Conservation (phyloP, 92 coral and sea anemone genomes). For the Palythoa caribaeorum region DNA sequence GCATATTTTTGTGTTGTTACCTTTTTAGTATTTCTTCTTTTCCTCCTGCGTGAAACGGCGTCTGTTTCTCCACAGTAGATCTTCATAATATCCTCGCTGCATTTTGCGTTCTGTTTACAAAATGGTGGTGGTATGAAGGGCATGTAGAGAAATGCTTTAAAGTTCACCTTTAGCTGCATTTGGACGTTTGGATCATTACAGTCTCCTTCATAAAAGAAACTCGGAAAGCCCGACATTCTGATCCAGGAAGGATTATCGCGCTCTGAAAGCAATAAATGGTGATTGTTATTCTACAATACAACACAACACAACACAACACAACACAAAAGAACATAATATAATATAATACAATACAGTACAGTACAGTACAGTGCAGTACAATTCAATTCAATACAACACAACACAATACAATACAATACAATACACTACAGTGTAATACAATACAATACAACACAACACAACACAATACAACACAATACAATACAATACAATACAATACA, state of each 20-base stretch:
- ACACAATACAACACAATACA: too few relatives aligned
- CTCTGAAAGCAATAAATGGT: slow-evolving; percentile 30
- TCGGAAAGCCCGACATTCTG: slow-evolving; percentile 26
- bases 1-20: slow-evolving; percentile 9
- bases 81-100: slow-evolving; percentile 49
- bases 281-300: background rate
- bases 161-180: slow-evolving; percentile 46
- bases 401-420: too few relatives aligned
- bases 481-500: too few relatives aligned
- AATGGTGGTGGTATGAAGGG: slow-evolving; percentile 64
- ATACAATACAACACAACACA: too few relatives aligned
- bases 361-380: too few relatives aligned
- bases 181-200: slow-evolving; percentile 79
- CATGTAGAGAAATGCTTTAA: slow-evolving; percentile 16
- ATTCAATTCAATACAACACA: too few relatives aligned
- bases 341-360: too few relatives aligned
- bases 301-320: too few relatives aligned
- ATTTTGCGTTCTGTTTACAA: slow-evolving; percentile 46
- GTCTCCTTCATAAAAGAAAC: slow-evolving; percentile 74
- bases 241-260: slow-evolving; percentile 61
- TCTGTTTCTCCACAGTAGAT: slow-evolving; percentile 76
- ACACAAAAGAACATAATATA: too few relatives aligned
- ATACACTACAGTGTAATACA: too few relatives aligned
- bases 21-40: slow-evolving; percentile 59
- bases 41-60: slow-evolving; percentile 57